Evolutionary conservation across 2,888 invertebrate genomes (phyloP).

Genomic region (Caenorhabditis imperialis): DNA sequence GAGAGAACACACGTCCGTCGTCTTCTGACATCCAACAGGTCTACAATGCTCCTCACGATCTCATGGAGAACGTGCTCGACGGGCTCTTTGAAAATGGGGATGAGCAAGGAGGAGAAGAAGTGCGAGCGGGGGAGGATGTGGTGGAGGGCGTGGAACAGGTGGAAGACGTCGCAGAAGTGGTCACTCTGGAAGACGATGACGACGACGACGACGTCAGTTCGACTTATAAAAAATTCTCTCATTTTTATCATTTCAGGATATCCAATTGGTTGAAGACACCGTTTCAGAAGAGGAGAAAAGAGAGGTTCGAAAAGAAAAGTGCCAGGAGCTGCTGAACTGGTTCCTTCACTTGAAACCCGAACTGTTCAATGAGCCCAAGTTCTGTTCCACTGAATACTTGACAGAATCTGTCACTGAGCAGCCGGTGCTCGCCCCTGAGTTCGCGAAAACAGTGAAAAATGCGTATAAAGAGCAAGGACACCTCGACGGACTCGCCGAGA

Average conservation of each 20-base stretch:
- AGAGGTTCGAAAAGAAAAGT: background rate
- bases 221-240: too few species aligned
- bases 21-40: too few species aligned
- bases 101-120: background rate
- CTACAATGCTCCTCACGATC: too few species aligned
- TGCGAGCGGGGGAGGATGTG: constrained; percentile 1
- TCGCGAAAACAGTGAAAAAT: too few species aligned
- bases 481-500: constrained; percentile 1
- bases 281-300: background rate
- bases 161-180: background rate
- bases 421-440: background rate
- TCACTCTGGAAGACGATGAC: constrained; percentile 1
- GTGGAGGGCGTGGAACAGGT: background rate
- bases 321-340: constrained; percentile 17
- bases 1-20: background rate
- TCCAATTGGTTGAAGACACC: background rate
- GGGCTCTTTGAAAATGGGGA: constrained; percentile 1
- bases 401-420: background rate
- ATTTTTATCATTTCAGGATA: constrained; percentile 3
- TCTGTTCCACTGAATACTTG: background rate
- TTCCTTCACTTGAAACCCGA: constrained; percentile 19
- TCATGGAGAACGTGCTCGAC: background rate
- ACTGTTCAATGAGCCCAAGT: background rate
- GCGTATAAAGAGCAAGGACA: too few species aligned
- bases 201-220: constrained; percentile 6